phyloP scores from a whole-genome alignment of 1,140 invertebrate genomes.

The Spodoptera frugiperda region DNA sequence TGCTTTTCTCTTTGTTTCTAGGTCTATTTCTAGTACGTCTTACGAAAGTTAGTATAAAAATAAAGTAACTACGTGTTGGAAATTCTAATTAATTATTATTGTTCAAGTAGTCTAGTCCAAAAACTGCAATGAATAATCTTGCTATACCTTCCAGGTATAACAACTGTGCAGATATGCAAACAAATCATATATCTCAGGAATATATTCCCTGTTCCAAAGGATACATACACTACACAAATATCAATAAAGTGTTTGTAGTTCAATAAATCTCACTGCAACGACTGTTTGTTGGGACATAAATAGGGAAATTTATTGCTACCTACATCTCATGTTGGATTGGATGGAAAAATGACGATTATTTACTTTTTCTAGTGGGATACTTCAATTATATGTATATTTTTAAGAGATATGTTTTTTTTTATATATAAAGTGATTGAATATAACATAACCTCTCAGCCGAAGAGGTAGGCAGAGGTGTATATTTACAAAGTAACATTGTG shows the following conservation, averaged over 20 bases:
- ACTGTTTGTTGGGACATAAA: conserved; percentile 30
- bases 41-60: no score
- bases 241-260: conserved; percentile 3
- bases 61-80: no score
- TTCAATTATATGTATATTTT: no score
- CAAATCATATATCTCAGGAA: background rate
- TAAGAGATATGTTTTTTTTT: no score
- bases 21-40: no score
- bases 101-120: no score
- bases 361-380: background rate
- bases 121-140: no score
- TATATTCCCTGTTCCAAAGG: background rate
- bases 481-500: background rate
- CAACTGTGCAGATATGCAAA: background rate
- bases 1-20: no score
- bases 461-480: no score
- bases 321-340: background rate
- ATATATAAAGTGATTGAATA: no score
- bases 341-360: background rate
- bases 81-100: no score
- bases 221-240: background rate
- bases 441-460: no score
- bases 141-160: background rate
- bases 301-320: conserved; percentile 40
- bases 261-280: conserved; percentile 40